Percentiles rank a stretch among this genome's conserved stretches.
Conservation (phyloP, 2,888 invertebrate species). For the Apeira syringaria region DNA sequence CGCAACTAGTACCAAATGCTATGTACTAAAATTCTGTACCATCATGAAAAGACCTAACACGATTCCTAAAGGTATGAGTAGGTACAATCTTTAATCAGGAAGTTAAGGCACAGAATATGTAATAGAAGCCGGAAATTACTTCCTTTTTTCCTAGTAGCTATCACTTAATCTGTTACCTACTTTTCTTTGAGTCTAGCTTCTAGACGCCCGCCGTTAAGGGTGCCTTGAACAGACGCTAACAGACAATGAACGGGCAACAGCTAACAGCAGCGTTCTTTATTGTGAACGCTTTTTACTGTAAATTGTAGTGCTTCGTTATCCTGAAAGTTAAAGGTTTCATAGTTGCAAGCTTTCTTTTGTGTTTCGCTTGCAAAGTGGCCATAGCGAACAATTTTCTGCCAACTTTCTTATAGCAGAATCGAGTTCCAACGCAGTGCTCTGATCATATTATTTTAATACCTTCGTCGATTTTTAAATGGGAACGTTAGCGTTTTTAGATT, state of each 20-base stretch:
- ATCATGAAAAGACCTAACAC: no score
- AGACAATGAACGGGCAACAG: slow-evolving; percentile 31
- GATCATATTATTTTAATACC: no score
- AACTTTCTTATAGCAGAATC: slow-evolving; percentile 8
- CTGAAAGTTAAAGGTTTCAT: slow-evolving; percentile 22
- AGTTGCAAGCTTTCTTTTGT: slow-evolving; percentile 16
- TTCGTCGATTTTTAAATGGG: slow-evolving; percentile 4
- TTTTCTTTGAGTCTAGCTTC: slow-evolving; percentile 29
- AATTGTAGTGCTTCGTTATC: slow-evolving; percentile 25
- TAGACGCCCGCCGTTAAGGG: slow-evolving; percentile 27
- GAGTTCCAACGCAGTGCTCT: no score
- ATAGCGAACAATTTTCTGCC: slow-evolving; percentile 12
- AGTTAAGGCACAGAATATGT: no score
- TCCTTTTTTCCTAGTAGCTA: no score
- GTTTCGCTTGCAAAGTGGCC: slow-evolving; percentile 6
- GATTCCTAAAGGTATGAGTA: no score
- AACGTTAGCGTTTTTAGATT: no score
- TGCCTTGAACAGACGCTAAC: slow-evolving; percentile 26
- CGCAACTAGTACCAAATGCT: no score
- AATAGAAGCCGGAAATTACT: no score
- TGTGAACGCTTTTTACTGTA: slow-evolving; percentile 23
- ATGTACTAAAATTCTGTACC: no score
- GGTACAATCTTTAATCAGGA: no score
- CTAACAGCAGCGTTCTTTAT: slow-evolving; percentile 23
- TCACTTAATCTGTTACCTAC: neutral